Percentiles rank a stretch among this genome's conserved stretches.
phyloP scores from a whole-genome alignment of 1,140 invertebrate species.

The Cotesia glomerata region DNA sequence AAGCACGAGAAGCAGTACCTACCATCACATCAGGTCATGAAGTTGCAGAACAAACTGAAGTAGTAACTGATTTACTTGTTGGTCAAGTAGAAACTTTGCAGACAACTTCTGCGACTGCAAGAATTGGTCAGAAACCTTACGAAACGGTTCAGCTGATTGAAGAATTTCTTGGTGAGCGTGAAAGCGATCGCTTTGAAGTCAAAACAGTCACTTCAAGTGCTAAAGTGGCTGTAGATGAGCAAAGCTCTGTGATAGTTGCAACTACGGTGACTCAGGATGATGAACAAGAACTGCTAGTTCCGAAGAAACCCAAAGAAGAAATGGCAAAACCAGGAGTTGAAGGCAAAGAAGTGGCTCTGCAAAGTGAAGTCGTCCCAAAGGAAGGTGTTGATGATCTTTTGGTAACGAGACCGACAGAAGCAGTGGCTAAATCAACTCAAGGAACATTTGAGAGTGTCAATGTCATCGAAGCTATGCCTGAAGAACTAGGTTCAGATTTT shows the following conservation, averaged over 20 bases:
- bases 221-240: conserved; percentile 47
- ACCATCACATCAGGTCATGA: conserved; percentile 40
- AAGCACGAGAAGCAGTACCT: conserved; percentile 37
- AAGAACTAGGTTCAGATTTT: conserved; percentile 51
- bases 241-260: conserved; percentile 48
- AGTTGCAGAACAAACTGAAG: conserved; percentile 42
- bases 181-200: conserved; percentile 36
- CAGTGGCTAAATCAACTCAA: conserved; percentile 43
- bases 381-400: conserved; percentile 46
- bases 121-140: conserved; percentile 42
- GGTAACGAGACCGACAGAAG: conserved; percentile 26
- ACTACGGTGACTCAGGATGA: conserved; percentile 40
- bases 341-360: conserved; percentile 52
- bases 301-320: conserved; percentile 38
- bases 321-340: conserved; percentile 39
- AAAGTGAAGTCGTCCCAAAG: conserved; percentile 44
- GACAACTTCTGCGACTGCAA: conserved; percentile 34
- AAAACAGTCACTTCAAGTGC: conserved; percentile 37
- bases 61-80: conserved; percentile 35
- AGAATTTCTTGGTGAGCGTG: conserved; percentile 41
- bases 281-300: conserved; percentile 37
- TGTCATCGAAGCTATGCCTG: conserved; percentile 43
- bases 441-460: conserved; percentile 47
- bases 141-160: conserved; percentile 44
- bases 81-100: conserved; percentile 36